Evolutionary conservation across 2,113 vertebrate species (phyloP), one percentile per base, ranked within the genome.

Genomic region (Gadus chalcogrammus): DNA sequence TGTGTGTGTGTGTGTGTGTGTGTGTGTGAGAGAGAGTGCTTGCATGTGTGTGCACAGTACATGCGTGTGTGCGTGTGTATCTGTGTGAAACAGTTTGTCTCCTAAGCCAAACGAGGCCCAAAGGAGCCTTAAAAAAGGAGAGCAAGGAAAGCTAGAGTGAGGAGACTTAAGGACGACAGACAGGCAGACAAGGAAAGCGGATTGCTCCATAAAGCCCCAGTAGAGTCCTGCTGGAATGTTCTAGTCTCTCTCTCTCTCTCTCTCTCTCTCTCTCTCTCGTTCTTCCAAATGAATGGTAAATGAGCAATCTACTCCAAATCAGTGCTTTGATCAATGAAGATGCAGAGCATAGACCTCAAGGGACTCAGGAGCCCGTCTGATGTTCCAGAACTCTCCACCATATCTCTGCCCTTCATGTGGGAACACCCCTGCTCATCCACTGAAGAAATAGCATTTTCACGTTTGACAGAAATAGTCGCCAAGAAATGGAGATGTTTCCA

Each of bases 91-190:
- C 73, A 69, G 68, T 75, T 66, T 76, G 84, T 82, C 79, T 73
- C 81, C 72, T 81, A 78, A 76, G 82, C 53, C 74, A 78, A 64
- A 79, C 75, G 72, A 83, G 76, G 62, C 77, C 69, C 67, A 79
- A 80, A 72, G 65, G 73, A 82, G 70, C 72, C 11, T 22, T 31
- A 9, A 69, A 15, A 63, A 15, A 73, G 52, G 61, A 55, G 55
- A 17, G 28, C 52, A 67, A 27, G 15, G 38, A 17, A 15, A 18
- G 24, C 61, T 16, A 28, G 58, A 67, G 48, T n/a, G 53, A 22
- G 66, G 72, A 35, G 65, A 48, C 42, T 48, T 48, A 48, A 13
- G 42, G 42, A 13, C 42, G 42, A 9, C 11, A 76, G 79, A 28
- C 48, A 35, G 28, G 20, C 61, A 52, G 64, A 4, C 11, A 22